Evolutionary conservation across 2,113 vertebrate species (phyloP).

Genomic region (Bufo bufo): DNA sequence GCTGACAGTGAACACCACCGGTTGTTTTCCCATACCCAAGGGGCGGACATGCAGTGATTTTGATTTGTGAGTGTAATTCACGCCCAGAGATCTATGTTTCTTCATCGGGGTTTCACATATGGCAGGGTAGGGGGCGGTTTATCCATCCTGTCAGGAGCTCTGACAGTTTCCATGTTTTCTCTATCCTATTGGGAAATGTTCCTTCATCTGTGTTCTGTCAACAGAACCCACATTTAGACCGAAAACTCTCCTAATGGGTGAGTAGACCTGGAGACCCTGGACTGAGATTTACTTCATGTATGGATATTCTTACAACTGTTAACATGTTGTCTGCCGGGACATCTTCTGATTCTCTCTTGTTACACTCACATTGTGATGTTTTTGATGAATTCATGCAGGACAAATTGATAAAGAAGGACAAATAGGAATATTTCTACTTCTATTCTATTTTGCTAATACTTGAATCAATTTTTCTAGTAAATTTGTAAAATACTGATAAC

Average conservation of each 20-base stretch:
- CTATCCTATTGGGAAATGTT: conserved; percentile 28
- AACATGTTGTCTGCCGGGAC: neutral
- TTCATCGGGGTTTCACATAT: neutral
- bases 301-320: neutral
- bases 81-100: conserved; percentile 2
- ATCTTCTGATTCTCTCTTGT: neutral
- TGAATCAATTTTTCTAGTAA: too few species aligned
- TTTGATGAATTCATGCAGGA: neutral
- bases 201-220: conserved; percentile 29
- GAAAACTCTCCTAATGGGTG: neutral
- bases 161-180: conserved; percentile 38
- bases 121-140: neutral
- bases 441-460: too few species aligned
- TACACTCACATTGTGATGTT: neutral
- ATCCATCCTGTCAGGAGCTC: conserved; percentile 8
- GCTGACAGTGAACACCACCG: neutral
- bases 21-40: neutral
- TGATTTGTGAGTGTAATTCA: neutral
- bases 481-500: too few species aligned
- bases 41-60: neutral
- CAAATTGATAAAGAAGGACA: neutral
- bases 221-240: neutral
- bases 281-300: neutral
- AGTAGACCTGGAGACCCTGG: neutral
- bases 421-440: too few species aligned